These are phyloP conservation scores for Microtus richardsoni DNA, from an alignment of 2,113 vertebrate genomes.

Conservation along the genomic window DNA sequence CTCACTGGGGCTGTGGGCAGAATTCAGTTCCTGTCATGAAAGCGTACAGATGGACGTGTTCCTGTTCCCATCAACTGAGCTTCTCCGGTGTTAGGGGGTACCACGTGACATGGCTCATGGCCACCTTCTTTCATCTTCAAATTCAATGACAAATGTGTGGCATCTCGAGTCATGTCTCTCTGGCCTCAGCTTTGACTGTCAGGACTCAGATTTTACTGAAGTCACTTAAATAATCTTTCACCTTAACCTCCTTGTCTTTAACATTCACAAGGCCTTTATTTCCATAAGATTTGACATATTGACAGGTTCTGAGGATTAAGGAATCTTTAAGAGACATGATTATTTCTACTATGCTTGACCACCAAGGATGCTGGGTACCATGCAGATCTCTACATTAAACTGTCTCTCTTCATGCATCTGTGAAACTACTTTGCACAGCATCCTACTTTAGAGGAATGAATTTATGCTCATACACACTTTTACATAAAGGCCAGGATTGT, in stretches of 20 bases:
- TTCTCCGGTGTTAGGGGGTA: not conserved
- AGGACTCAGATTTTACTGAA: not conserved
- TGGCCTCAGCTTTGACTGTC: not conserved
- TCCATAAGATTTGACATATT: not conserved
- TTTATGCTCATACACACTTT: conserved; percentile 44
- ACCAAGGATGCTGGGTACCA: not conserved
- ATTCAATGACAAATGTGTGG: not conserved
- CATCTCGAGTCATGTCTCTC: not conserved
- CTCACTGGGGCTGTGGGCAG: not conserved
- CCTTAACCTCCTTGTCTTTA: not conserved
- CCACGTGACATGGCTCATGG: not conserved
- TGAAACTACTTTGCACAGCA: not conserved
- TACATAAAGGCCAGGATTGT: conserved; percentile 45
- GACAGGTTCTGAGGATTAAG: not conserved
- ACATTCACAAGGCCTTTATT: not conserved
- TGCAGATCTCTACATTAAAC: not conserved
- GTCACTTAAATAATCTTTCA: not conserved
- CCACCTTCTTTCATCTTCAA: not conserved
- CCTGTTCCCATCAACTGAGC: not conserved
- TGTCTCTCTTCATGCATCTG: not conserved
- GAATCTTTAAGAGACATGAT: not conserved
- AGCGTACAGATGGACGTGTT: not conserved
- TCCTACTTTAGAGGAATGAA: not conserved
- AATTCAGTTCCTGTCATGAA: not conserved
- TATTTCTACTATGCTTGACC: not conserved